Evolutionary conservation across 2,797 vertebrate species (phyloP), one percentile per base, ranked within the genome.

Genomic region (Megalops cyprinoides): DNA sequence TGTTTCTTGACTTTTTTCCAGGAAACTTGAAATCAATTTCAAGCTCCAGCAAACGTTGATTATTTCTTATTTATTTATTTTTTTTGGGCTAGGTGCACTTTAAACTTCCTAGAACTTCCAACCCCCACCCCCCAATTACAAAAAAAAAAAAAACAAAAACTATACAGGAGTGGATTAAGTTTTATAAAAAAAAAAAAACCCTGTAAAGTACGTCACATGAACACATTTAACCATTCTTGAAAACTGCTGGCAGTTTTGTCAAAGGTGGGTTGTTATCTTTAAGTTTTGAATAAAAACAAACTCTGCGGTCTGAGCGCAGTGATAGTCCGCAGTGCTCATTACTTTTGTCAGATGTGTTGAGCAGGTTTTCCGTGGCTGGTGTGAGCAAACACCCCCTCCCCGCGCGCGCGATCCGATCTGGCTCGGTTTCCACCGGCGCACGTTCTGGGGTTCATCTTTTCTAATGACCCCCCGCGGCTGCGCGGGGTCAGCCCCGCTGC

Each of bases 21-120:
- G 65, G 44, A 69, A 69, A 69, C 65, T 39, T 69, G 65, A 69
- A 69, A 69, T 69, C 44, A 69, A 69, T 69, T 69, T 69, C 65
- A 69, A 69, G 65, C 37, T 69, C 65, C 65, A 44, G 37, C 65
- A 69, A 39, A 34, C 10, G 65, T 69, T 69, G 14, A 23, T 42
- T 69, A 42, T 69, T 69, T 42, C 37, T 65, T 65, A 15, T 53
- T 53, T 51, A 4, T 51, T 8, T 2, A 15, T 53, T 3, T 14
- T 51, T 1, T 53, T 20, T 23, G 37, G 65, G 65, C 18, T 69
- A 69, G 65, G 65, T 69, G 31, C 6, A 18, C 65, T 69, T 69
- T 69, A 69, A 69, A 20, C 23, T 14, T 69, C 18, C 28, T 20
- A 15, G 44, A 69, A 69, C 65, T 69, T 69, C 37, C 23, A 7